These are phyloP conservation scores for Murina feae DNA, from an alignment of 2,113 vertebrate species.

Conservation along the genomic window DNA sequence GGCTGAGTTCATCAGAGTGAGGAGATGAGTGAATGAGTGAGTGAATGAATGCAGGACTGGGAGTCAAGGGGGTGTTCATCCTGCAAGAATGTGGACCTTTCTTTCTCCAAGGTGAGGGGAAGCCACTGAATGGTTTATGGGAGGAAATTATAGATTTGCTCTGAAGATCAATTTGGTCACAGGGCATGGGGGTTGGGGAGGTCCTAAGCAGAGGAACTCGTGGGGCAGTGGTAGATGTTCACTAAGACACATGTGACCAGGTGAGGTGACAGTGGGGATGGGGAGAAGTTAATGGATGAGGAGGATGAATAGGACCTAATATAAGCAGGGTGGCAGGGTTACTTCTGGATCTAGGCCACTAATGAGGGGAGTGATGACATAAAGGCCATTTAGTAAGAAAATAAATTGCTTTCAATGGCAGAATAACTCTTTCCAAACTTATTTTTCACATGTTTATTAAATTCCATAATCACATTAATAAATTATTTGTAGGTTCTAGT, in stretches of 20 bases:
- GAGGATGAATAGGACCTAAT: no score
- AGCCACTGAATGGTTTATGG: background rate
- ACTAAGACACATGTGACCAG: background rate
- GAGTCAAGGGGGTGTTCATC: background rate
- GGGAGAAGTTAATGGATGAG: rapidly evolving
- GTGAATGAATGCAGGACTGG: background rate
- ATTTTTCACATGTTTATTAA: background rate
- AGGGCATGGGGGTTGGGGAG: rapidly evolving
- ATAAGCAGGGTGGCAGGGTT: no score
- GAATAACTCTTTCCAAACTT: background rate
- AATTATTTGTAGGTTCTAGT: background rate
- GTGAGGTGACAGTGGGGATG: rapidly evolving
- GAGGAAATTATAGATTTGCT: background rate
- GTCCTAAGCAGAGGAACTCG: rapidly evolving
- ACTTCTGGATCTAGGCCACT: background rate
- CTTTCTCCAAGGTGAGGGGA: background rate
- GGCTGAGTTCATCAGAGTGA: background rate
- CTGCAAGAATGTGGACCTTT: background rate
- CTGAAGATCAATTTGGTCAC: background rate
- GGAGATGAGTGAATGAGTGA: no score
- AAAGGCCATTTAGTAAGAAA: background rate
- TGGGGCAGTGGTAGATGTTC: background rate
- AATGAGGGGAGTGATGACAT: background rate
- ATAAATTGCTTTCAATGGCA: background rate
- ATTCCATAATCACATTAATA: background rate